phyloP scores from a whole-genome alignment of 2,888 invertebrate genomes.

The Rhagonycha fulva region DNA sequence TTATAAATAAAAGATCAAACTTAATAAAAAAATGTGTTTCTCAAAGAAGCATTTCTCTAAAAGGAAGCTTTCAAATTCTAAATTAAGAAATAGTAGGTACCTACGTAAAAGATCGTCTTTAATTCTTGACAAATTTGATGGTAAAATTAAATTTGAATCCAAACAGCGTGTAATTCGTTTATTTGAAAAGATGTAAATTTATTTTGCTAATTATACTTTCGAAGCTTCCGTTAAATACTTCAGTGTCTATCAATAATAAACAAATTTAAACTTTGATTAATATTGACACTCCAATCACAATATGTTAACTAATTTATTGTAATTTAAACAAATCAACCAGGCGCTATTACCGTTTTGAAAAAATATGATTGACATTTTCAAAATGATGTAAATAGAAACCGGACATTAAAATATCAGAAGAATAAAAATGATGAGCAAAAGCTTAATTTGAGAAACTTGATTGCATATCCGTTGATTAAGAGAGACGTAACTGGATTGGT shows the following conservation, averaged over 20 bases:
- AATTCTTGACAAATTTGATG: background rate
- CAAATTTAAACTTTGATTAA: background rate
- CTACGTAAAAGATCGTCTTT: background rate
- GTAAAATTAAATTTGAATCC: background rate
- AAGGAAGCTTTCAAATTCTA: background rate
- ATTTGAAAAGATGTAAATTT: background rate
- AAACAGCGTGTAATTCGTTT: background rate
- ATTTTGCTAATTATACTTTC: background rate
- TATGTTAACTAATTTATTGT: background rate
- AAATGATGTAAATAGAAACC: background rate
- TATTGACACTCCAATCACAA: background rate
- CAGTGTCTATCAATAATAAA: background rate
- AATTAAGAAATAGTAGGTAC: background rate
- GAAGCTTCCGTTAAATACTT: background rate
- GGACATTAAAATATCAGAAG: background rate
- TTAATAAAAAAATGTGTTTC: background rate
- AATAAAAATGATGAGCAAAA: background rate
- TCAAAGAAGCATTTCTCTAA: background rate
- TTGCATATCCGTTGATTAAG: background rate
- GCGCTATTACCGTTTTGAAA: background rate
- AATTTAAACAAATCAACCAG: background rate
- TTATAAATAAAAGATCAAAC: constrained; percentile 7
- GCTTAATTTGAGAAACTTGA: background rate
- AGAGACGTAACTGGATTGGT: background rate
- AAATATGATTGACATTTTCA: background rate